Conservation (phyloP, 2,113 vertebrate species). For the Lagopus muta region DNA sequence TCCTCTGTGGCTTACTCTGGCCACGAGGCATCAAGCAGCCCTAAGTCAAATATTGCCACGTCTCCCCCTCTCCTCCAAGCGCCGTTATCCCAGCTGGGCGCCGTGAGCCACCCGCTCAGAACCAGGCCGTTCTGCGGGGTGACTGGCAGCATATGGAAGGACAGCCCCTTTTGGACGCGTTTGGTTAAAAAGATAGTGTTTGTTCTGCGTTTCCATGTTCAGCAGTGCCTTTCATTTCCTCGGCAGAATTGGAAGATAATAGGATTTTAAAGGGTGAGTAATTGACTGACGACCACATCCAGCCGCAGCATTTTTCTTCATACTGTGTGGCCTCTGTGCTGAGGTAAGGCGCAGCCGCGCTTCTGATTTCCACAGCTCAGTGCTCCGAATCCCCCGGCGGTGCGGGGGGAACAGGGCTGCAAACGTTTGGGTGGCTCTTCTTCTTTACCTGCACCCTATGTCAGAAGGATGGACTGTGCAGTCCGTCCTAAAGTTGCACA, state of each 20-base stretch:
- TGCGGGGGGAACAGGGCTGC: not conserved
- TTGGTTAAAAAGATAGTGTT: constrained; percentile 61
- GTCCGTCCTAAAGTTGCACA: not conserved
- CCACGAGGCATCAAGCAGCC: not conserved
- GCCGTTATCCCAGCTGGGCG: not conserved
- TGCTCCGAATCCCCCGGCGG: not conserved
- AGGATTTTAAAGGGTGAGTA: constrained; percentile 72
- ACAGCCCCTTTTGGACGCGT: constrained; percentile 48
- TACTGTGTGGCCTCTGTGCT: constrained; percentile 50
- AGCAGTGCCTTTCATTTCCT: constrained; percentile 39
- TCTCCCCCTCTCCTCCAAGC: constrained; percentile 10
- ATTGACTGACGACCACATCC: constrained; percentile 62
- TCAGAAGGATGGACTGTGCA: not conserved
- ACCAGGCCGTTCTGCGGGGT: constrained; percentile 30
- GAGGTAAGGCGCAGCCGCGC: constrained; percentile 45
- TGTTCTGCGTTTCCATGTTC: constrained; percentile 58
- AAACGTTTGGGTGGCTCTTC: not conserved
- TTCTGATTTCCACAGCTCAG: constrained; percentile 57
- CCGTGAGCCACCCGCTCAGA: constrained; percentile 45
- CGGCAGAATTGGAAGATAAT: constrained; percentile 54
- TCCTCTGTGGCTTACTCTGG: not conserved
- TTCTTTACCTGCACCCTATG: not conserved
- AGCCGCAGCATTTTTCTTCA: constrained; percentile 56
- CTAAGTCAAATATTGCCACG: constrained; percentile 36
- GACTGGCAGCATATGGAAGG: constrained; percentile 60